Evolutionary conservation across 2,113 vertebrate genomes (phyloP).

Genomic region (Hystrix cristata): DNA sequence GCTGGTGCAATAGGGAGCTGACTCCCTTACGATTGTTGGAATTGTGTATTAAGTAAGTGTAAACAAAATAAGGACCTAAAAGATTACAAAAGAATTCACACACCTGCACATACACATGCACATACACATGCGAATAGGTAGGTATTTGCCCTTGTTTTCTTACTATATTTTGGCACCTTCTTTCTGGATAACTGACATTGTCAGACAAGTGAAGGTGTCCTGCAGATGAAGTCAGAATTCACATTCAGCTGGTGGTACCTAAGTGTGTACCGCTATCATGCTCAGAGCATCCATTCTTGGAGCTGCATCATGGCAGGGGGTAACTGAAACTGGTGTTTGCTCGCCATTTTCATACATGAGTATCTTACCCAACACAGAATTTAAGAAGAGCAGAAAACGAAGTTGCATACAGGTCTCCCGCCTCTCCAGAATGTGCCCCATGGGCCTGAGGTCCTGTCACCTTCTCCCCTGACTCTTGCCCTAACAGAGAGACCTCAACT

Average conservation of each 20-base stretch:
- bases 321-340: background rate
- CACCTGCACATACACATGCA: fast-evolving
- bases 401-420: background rate
- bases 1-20: background rate
- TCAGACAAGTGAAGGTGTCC: background rate
- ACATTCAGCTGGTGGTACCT: background rate
- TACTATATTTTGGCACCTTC: background rate
- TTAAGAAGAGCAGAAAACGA: background rate
- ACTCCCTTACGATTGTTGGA: background rate
- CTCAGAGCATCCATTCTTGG: background rate
- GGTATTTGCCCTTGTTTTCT: background rate
- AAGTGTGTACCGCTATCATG: fast-evolving
- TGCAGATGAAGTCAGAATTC: background rate
- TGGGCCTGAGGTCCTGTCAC: background rate
- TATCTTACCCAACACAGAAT: no score
- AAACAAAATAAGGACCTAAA: background rate
- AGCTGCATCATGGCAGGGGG: background rate
- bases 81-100: background rate
- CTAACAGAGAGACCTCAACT: fast-evolving
- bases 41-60: background rate
- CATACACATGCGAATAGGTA: background rate
- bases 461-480: background rate
- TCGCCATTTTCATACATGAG: background rate
- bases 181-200: background rate
- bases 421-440: background rate